Percentiles rank a stretch among this genome's conserved stretches.
Conservation (phyloP, 2,113 vertebrate genomes). For the Platichthys flesus region DNA sequence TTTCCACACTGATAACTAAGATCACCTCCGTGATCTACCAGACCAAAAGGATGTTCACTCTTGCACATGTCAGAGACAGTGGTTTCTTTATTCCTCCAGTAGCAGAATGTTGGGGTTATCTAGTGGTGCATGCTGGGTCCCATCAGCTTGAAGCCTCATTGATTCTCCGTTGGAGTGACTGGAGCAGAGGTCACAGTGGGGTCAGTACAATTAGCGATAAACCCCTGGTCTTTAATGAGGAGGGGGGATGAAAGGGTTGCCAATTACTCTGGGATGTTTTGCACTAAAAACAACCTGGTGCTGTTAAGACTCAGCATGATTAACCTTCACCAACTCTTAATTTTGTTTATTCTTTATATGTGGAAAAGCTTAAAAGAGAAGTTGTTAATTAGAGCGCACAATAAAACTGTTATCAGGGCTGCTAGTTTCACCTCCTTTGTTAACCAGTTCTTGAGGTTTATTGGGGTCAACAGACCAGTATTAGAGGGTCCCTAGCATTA, state of each 20-base stretch:
- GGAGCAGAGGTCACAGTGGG: slow-evolving; percentile 47
- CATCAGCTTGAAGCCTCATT: slow-evolving; percentile 49
- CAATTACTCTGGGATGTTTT: slow-evolving; percentile 58
- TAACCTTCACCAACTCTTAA: slow-evolving; percentile 46
- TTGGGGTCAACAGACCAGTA: slow-evolving; percentile 23
- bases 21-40: slow-evolving; percentile 16
- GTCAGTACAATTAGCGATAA: slow-evolving; percentile 65
- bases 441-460: slow-evolving; percentile 17
- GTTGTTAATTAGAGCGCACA: slow-evolving; percentile 30
- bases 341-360: slow-evolving; percentile 37
- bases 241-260: slow-evolving; percentile 58
- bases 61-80: slow-evolving; percentile 10
- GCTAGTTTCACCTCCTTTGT: slow-evolving; percentile 1
- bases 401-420: slow-evolving; percentile 6
- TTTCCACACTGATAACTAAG: slow-evolving; percentile 8
- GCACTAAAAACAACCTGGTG: slow-evolving; percentile 38
- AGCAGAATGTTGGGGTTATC: slow-evolving; percentile 17
- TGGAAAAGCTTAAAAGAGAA: neutral
- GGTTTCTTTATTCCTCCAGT: slow-evolving; percentile 36
- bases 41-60: slow-evolving; percentile 18
- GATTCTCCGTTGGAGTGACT: slow-evolving; percentile 45
- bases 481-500: neutral
- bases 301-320: slow-evolving; percentile 33
- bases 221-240: slow-evolving; percentile 60
- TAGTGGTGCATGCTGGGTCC: slow-evolving; percentile 32